Evolutionary conservation across 2,888 invertebrate species (phyloP).

Genomic region (Cabera pusaria): DNA sequence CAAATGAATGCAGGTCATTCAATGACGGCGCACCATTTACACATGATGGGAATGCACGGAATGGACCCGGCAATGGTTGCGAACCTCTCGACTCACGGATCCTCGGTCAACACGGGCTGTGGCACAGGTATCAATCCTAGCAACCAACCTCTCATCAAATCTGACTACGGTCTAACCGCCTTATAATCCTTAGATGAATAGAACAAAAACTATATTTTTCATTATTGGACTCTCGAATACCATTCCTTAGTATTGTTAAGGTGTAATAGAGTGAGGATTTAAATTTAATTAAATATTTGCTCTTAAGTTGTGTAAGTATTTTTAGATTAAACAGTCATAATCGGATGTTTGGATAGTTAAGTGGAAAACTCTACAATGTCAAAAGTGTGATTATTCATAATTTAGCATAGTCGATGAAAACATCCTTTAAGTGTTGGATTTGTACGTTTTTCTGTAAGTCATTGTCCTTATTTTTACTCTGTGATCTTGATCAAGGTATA

Average conservation of each 20-base stretch:
- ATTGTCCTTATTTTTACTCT: constrained; percentile 54
- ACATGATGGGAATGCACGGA: constrained; percentile 77
- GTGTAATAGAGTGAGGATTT: constrained; percentile 75
- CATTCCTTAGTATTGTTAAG: constrained; percentile 78
- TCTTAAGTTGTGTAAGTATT: constrained; percentile 71
- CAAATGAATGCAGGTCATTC: constrained; percentile 80
- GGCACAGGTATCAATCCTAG: constrained; percentile 67
- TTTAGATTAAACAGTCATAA: constrained; percentile 73
- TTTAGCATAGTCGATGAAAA: constrained; percentile 66
- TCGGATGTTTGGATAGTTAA: constrained; percentile 76
- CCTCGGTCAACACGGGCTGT: constrained; percentile 78
- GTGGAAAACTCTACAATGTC: constrained; percentile 81
- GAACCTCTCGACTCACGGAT: constrained; percentile 77
- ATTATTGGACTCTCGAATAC: constrained; percentile 68
- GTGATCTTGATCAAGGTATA: no score
- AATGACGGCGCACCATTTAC: constrained; percentile 79
- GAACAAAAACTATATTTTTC: constrained; percentile 74
- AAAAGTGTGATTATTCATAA: constrained; percentile 80
- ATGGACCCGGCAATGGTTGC: constrained; percentile 79
- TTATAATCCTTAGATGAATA: constrained; percentile 78
- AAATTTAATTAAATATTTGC: constrained; percentile 58
- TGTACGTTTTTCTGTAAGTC: constrained; percentile 71
- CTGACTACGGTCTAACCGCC: constrained; percentile 94
- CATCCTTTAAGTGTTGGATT: constrained; percentile 65
- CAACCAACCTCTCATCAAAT: constrained; percentile 87